Percentiles rank a stretch among this genome's conserved stretches.
These are phyloP conservation scores for Prionchulus punctatus DNA, from an alignment of 2,888 invertebrate species.

Conservation along the genomic window DNA sequence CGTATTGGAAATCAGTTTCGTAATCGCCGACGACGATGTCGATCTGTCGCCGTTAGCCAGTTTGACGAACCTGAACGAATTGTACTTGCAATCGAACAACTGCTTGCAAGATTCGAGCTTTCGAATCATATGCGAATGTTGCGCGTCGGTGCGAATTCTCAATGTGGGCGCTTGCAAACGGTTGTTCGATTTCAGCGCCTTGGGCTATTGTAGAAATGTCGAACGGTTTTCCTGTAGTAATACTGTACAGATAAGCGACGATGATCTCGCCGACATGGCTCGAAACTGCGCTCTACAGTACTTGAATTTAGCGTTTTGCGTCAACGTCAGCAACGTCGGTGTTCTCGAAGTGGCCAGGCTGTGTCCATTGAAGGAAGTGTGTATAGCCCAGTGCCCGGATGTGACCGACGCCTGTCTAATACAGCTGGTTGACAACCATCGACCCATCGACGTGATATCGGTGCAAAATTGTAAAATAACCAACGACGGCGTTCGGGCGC, in stretches of 20 bases:
- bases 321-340: background rate
- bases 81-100: background rate
- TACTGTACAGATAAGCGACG: background rate
- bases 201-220: background rate
- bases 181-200: background rate
- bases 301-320: background rate
- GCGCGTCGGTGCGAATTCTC: background rate
- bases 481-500: background rate
- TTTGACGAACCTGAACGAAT: background rate
- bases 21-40: background rate
- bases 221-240: background rate
- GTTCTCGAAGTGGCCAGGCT: background rate
- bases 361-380: background rate
- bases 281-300: background rate
- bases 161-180: background rate
- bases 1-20: background rate
- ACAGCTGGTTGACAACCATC: background rate
- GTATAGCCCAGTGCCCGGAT: background rate
- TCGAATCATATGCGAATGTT: background rate
- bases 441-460: background rate
- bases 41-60: background rate
- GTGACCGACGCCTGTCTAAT: background rate
- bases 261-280: background rate
- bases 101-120: background rate
- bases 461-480: background rate